Evolutionary conservation across 2,113 vertebrate species (phyloP), one percentile per base, ranked within the genome.

Genomic region (Mesembrinibis cayennensis): DNA sequence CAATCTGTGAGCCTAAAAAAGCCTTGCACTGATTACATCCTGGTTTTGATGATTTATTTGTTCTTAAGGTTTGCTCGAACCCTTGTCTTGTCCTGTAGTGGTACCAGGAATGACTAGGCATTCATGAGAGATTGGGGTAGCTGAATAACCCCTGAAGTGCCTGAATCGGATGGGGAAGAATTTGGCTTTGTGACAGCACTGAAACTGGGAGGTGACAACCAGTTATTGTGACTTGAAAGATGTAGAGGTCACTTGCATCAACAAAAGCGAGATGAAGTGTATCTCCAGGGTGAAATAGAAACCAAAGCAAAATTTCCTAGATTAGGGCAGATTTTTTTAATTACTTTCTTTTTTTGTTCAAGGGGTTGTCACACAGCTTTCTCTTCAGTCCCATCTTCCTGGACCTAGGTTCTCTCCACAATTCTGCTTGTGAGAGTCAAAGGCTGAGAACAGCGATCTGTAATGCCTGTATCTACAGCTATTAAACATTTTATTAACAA

Each of bases 401-500:
- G n/a, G 45, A 69, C 22, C 8, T 30, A 45, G 16, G 6, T 74
- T 92, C 50, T 87, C 40, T 42, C 42, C 29, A 42, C 45, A 71
- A 4, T 74, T 66, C 63, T 40, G 5, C 42, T 91, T 73, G 20
- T 34, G 42, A 92, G n/a, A 92, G n/a, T 86, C 52, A 49, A 61
- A 92, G 70, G 11, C 67, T 90, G 67, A 53, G 36, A 86, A n/a
- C 11, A 32, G 53, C 81, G 53, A 59, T 90, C 18, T 63, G 29
- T 63, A 92, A 34, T 2, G 3, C 29, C 13, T 62, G 3, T 83
- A 66, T 53, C 66, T 86, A 55, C 32, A 90, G 53, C 74, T 80
- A 47, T 90, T 81, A 77, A 88, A 77, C 45, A 36, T 83, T 86
- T 93, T 91, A 63, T 86, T 92, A 63, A 71, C 36, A 26, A 9